A percentile compares a stretch with the other conserved stretches of the same genome.
Evolutionary conservation across 2,888 invertebrate genomes (phyloP).

Genomic region (Lingula anatina): DNA sequence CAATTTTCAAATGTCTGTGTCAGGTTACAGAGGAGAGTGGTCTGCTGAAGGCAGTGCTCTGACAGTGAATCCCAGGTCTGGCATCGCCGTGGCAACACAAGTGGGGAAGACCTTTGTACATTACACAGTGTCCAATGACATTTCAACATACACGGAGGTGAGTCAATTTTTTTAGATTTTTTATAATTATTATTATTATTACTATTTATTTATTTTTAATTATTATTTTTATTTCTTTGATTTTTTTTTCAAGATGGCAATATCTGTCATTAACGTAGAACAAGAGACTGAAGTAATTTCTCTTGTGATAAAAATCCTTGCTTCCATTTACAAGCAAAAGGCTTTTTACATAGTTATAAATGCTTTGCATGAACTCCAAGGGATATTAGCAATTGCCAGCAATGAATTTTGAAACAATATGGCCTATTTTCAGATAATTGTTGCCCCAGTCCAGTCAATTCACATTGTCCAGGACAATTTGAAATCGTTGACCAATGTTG

Average conservation of each 20-base stretch:
- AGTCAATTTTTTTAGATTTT: background rate
- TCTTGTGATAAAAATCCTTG: no score
- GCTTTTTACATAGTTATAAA: no score
- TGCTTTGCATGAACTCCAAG: no score
- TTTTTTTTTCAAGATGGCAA: no score
- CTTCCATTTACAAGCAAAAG: no score
- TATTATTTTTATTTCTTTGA: no score
- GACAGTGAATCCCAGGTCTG: constrained; percentile 19
- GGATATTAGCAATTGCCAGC: background rate
- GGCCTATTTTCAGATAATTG: constrained; percentile 20
- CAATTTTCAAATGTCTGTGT: no score
- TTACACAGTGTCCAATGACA: constrained; percentile 23
- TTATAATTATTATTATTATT: no score
- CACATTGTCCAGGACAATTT: constrained; percentile 16
- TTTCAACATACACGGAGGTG: constrained; percentile 39
- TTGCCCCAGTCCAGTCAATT: constrained; percentile 24
- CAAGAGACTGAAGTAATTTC: constrained; percentile 26
- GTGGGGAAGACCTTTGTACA: constrained; percentile 26
- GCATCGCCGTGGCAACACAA: constrained; percentile 26
- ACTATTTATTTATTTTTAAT: no score
- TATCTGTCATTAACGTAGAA: constrained; percentile 25
- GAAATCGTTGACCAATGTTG: constrained; percentile 29
- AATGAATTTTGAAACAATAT: background rate
- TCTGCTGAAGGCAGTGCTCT: constrained; percentile 17
- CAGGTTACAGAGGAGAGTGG: constrained; percentile 34